Conservation (phyloP, 2,113 vertebrate species). For the Oriolus oriolus region DNA sequence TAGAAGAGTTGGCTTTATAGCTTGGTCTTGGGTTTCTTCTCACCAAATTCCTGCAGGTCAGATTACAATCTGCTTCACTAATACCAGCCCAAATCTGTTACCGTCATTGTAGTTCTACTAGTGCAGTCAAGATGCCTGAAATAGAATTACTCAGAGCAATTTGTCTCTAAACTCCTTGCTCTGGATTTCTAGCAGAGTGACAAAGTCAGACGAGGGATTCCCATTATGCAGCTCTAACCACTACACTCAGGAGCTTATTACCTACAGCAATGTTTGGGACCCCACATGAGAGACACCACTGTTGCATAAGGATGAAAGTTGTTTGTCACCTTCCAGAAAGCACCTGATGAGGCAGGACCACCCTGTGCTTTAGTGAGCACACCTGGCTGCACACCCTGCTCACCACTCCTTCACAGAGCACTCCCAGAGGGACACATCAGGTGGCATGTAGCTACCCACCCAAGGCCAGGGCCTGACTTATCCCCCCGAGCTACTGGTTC, state of each 20-base stretch:
- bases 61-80: neutral
- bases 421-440: neutral
- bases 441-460: accelerated
- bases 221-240: neutral
- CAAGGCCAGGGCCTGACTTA: neutral
- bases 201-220: neutral
- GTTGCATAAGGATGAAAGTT: neutral
- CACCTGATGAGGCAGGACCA: neutral
- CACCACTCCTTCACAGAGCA: neutral
- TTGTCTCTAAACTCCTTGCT: neutral
- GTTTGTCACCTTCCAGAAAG: neutral
- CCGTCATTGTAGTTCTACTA: neutral
- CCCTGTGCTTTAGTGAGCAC: neutral
- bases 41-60: neutral
- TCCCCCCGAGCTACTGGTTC: neutral
- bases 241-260: neutral
- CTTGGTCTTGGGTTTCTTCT: neutral
- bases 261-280: neutral
- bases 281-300: accelerated
- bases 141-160: neutral
- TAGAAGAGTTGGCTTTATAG: neutral
- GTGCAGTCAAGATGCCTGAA: neutral
- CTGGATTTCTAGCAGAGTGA: neutral
- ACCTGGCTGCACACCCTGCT: neutral
- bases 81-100: neutral